Evolutionary conservation across 2,797 vertebrate species (phyloP).

Genomic region (Pipistrellus pipistrellus): DNA sequence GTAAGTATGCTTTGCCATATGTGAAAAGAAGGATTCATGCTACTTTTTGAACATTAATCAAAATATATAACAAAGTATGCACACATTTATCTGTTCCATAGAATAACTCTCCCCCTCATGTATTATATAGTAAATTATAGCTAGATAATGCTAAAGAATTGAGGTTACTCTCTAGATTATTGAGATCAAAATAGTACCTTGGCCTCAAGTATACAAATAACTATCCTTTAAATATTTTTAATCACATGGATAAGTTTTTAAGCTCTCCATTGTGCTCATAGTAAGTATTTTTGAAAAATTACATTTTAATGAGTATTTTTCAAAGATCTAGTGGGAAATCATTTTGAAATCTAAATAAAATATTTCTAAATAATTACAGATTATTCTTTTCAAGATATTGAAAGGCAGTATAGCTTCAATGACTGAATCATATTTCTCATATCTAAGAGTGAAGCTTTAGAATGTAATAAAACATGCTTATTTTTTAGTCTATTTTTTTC

Average conservation of each 20-base stretch:
- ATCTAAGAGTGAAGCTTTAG: neutral
- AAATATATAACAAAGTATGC: neutral
- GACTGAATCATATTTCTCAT: neutral
- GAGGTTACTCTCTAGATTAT: neutral
- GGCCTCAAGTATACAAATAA: neutral
- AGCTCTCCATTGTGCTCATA: neutral
- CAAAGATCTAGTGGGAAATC: neutral
- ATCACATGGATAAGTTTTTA: neutral
- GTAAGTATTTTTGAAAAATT: neutral
- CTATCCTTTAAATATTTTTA: constrained; percentile 23
- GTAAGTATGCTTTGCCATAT: neutral
- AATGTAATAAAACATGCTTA: neutral
- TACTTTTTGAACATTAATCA: neutral
- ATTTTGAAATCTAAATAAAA: constrained; percentile 53
- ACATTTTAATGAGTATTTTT: neutral
- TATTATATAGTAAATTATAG: neutral
- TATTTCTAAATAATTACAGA: constrained; percentile 38
- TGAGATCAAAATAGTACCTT: neutral
- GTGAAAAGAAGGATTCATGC: neutral
- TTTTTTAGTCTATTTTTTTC: neutral
- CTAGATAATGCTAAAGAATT: constrained; percentile 1
- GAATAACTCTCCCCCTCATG: neutral
- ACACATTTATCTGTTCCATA: neutral
- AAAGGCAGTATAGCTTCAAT: neutral
- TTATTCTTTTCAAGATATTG: neutral